phyloP scores from a whole-genome alignment of 1,140 invertebrate genomes.

The Eufriesea mexicana region DNA sequence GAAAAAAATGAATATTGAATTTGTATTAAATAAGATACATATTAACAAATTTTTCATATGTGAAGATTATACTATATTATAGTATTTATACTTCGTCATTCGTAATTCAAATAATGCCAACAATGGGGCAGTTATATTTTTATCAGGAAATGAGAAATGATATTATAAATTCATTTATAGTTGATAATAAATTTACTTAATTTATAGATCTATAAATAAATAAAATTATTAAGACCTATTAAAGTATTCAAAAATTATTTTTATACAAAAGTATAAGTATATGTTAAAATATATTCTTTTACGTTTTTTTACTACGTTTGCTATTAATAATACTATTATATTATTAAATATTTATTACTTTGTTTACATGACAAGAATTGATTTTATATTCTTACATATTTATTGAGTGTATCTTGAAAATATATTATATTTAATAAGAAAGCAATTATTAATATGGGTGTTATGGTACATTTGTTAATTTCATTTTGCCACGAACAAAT shows the following conservation, averaged over 20 bases:
- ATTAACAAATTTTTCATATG: neutral
- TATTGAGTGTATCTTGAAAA: neutral
- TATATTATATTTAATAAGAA: neutral
- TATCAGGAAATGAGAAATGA: conserved; percentile 74
- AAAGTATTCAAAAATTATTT: neutral
- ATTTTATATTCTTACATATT: neutral
- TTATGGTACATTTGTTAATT: neutral
- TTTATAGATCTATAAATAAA: neutral
- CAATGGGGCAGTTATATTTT: conserved; percentile 56
- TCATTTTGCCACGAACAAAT: neutral
- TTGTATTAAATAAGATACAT: neutral
- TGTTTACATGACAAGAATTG: neutral
- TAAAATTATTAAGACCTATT: neutral
- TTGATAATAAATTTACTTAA: neutral
- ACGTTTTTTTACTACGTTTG: neutral
- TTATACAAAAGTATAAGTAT: conserved; percentile 18
- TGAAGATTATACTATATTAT: neutral
- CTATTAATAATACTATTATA: neutral
- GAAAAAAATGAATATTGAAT: neutral
- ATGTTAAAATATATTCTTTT: neutral
- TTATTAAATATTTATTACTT: neutral
- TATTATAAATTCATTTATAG: conserved; percentile 58
- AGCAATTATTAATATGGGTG: neutral
- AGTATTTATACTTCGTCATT: neutral
- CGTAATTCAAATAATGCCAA: neutral